These are phyloP conservation scores for Pantala flavescens DNA, from an alignment of 1,140 invertebrate genomes.

Conservation along the genomic window DNA sequence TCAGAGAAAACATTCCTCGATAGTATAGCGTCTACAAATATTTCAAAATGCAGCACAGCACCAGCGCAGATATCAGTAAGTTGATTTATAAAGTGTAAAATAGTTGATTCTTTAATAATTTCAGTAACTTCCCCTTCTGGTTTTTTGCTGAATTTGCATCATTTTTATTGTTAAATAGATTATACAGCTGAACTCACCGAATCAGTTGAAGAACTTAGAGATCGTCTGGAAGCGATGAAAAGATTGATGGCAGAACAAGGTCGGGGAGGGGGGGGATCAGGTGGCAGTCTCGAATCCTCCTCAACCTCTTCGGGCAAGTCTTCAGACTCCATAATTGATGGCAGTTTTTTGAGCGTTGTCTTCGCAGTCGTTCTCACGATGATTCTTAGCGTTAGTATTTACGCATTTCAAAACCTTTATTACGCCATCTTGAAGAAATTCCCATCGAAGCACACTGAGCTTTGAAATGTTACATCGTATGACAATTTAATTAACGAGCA, in stretches of 20 bases:
- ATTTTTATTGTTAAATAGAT: background rate
- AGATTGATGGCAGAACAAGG: conserved; percentile 58
- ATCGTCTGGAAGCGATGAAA: conserved; percentile 65
- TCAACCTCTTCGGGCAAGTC: background rate
- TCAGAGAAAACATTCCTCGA: too few relatives aligned
- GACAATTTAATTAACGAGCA: too few relatives aligned
- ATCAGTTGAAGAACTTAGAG: conserved; percentile 65
- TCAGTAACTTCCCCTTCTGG: too few relatives aligned
- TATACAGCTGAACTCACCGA: conserved; percentile 43
- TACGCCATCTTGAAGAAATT: conserved; percentile 70
- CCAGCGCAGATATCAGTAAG: background rate
- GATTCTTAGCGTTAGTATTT: conserved; percentile 66
- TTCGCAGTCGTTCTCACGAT: conserved; percentile 61
- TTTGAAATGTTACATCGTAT: conserved; percentile 42
- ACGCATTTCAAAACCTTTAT: conserved; percentile 74
- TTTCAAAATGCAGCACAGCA: background rate
- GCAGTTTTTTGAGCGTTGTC: conserved; percentile 65
- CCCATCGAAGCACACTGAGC: conserved; percentile 59
- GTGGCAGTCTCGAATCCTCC: conserved; percentile 33
- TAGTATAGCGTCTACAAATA: background rate
- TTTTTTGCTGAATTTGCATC: too few relatives aligned
- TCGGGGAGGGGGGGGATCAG: conserved; percentile 34
- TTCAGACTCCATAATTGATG: conserved; percentile 50
- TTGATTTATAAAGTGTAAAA: background rate
- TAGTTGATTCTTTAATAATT: too few relatives aligned